Conservation (phyloP, 2,113 vertebrate genomes). For the Phrynocephalus versicolor region DNA sequence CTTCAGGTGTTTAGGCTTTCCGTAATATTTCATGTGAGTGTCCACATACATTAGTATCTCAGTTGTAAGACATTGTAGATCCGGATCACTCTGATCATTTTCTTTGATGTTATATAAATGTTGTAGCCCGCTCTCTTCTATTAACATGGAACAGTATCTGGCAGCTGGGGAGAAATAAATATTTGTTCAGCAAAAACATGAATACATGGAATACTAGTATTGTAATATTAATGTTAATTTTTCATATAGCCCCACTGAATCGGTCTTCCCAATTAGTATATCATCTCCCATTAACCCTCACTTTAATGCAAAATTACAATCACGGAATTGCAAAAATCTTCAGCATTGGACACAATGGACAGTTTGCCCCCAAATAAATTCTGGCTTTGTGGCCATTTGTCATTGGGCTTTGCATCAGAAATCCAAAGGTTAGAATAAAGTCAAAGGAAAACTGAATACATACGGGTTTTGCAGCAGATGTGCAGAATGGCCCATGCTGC, state of each 20-base stretch:
- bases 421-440: neutral
- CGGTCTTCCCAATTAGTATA: neutral
- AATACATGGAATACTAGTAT: neutral
- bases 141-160: constrained; percentile 88
- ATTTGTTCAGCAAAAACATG: neutral
- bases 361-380: neutral
- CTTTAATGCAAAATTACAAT: neutral
- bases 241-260: neutral
- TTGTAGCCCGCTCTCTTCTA: constrained; percentile 84
- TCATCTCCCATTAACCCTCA: neutral
- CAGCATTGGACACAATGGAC: neutral
- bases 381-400: neutral
- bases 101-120: constrained; percentile 78
- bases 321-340: neutral
- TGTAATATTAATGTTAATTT: neutral
- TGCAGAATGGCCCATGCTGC: constrained; percentile 89
- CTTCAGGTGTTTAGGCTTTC: constrained; percentile 50
- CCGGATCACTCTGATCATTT: constrained; percentile 74
- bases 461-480: constrained; percentile 88
- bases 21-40: constrained; percentile 76
- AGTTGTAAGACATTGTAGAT: constrained; percentile 73
- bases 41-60: constrained; percentile 83
- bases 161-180: constrained; percentile 71
- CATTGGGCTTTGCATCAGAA: neutral
- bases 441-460: constrained; percentile 32